These are phyloP conservation scores for Hippoglossus hippoglossus DNA, from an alignment of 2,797 vertebrate genomes.

Conservation along the genomic window DNA sequence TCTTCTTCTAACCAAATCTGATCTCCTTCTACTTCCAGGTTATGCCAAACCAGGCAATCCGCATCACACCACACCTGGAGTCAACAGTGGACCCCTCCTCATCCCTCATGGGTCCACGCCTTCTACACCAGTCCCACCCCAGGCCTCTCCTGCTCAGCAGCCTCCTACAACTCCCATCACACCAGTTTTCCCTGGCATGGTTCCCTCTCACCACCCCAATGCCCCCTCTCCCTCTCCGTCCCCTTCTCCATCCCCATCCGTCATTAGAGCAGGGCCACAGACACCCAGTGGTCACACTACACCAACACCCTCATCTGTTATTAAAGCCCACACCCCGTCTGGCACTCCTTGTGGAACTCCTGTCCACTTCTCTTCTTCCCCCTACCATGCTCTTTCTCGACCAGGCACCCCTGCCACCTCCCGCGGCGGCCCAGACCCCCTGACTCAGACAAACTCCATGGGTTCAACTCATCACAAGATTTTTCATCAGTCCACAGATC, in stretches of 20 bases:
- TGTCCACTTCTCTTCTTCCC: constrained; percentile 81
- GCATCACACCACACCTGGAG: constrained; percentile 81
- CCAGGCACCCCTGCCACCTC: constrained; percentile 81
- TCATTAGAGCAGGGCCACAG: constrained; percentile 89
- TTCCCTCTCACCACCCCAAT: constrained; percentile 82
- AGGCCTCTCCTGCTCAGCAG: constrained; percentile 87
- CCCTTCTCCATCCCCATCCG: constrained; percentile 86
- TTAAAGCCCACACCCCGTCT: constrained; percentile 85
- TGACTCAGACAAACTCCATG: constrained; percentile 80
- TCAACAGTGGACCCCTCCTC: constrained; percentile 82
- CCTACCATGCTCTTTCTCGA: constrained; percentile 82
- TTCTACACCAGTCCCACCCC: constrained; percentile 85
- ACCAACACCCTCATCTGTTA: constrained; percentile 83
- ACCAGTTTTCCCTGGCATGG: constrained; percentile 91
- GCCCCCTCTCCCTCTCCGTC: constrained; percentile 78
- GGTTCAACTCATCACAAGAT: constrained; percentile 62
- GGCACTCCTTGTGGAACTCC: constrained; percentile 85
- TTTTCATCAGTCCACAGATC: constrained; percentile 86
- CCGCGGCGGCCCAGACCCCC: constrained; percentile 79
- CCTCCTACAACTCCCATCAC: constrained; percentile 85
- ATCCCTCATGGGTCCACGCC: constrained; percentile 91
- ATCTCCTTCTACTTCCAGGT: constrained; percentile 76
- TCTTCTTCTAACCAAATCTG: background rate
- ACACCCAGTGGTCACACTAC: constrained; percentile 71
- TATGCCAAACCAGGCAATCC: constrained; percentile 90